Base-by-base conservation (phyloP, 2,888 invertebrate genomes). In the Protodeltote pygarga region DNA sequence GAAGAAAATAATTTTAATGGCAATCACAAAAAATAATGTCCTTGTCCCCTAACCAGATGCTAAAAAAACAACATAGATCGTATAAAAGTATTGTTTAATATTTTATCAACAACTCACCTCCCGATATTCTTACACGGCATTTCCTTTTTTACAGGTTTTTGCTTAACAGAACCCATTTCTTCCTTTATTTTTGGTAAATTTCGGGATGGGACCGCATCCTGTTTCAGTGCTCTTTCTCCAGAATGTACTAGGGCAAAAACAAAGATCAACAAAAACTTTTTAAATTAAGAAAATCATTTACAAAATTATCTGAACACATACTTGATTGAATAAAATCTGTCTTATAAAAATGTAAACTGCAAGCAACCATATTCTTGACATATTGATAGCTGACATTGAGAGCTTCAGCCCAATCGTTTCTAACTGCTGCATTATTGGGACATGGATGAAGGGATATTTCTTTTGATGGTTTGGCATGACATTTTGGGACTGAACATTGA, bases 341-440 rank as follows among this genome's bases (percentile, higher is more conserved):
- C 15, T 61, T 54, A 0, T 47, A 23, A 34, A 66, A 66, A 27
- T 66, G 66, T 33, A 61, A 32, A 25, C 66, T 64, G 49, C 66
- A 66, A 13, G 64, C 64, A 14, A 61, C 47, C 61, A 66, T 61
- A 5, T 32, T 64, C 17, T 64, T 58, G 17, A 64, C 49, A 25
- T 44, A 49, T 21, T 63, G 63, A 14, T 35, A 47, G 17, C 54
- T 52, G 20, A 66, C 51, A 37, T 44, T 47, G 1, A 66, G 58
- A 23, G 64, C 61, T 23, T 66, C 64, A 0, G 61, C 57, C 66
- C 66, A 66, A 50, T 66, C 64, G 8, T 54, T 64, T 47, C 46
- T 32, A 2, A 66, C 46, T 24, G 57, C 46, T 29, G 61, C 50
- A 2, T 50, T 61, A 24, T 54, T 66, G 6, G 66, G 66, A 13